Percentiles rank a stretch among this genome's conserved stretches.
phyloP scores from a whole-genome alignment of 2,888 invertebrate species.

The Hipparchia semele region DNA sequence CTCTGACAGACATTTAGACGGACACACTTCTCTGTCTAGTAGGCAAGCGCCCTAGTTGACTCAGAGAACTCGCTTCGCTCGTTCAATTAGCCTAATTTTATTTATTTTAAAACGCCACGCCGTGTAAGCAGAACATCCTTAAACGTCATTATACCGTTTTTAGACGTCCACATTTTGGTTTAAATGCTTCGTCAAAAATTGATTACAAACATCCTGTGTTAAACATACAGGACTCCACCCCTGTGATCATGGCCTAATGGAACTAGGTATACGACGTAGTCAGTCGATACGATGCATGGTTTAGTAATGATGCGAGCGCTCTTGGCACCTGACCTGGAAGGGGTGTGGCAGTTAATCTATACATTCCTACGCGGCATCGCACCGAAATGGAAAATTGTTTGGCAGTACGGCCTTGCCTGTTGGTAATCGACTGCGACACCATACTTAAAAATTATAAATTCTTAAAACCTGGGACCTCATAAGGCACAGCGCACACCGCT shows the following conservation, averaged over 20 bases:
- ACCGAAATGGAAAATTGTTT: background rate
- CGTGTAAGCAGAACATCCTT: background rate
- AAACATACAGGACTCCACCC: too few relatives aligned
- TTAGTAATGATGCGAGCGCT: too few relatives aligned
- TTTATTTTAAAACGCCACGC: background rate
- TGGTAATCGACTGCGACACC: background rate
- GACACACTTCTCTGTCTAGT: too few relatives aligned
- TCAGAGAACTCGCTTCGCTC: too few relatives aligned
- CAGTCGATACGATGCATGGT: background rate
- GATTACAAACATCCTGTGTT: background rate
- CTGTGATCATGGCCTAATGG: background rate
- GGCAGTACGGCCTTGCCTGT: background rate
- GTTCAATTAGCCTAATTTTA: background rate
- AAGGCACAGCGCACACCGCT: background rate
- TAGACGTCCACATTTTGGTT: background rate
- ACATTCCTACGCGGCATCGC: background rate
- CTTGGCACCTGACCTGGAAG: too few relatives aligned
- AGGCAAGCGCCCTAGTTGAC: too few relatives aligned
- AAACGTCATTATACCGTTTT: background rate
- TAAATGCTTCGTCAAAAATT: background rate
- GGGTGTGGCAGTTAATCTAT: too few relatives aligned
- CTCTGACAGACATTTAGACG: too few relatives aligned
- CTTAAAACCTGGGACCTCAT: background rate
- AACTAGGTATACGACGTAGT: too few relatives aligned
- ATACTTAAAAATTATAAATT: background rate